phyloP scores from a whole-genome alignment of 1,140 invertebrate genomes.

The Dendroctonus valens region DNA sequence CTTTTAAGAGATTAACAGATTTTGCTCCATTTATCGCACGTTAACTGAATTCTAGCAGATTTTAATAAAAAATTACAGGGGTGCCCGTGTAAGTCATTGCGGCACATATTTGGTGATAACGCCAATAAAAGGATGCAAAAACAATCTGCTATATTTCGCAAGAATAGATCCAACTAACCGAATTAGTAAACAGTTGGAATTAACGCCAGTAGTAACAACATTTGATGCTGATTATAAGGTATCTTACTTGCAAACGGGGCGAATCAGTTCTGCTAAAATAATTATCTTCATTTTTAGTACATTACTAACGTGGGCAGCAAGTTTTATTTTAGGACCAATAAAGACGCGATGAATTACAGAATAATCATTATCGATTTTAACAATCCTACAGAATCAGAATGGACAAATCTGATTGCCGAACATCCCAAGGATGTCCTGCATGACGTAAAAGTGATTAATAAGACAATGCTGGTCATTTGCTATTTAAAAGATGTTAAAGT shows the following conservation, averaged over 20 bases:
- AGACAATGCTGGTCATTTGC: constrained; percentile 84
- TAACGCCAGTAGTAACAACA: constrained; percentile 79
- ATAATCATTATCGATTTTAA: constrained; percentile 87
- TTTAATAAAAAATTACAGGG: constrained; percentile 55
- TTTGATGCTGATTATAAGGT: constrained; percentile 95
- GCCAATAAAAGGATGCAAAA: constrained; percentile 79
- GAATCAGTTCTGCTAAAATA: too few species aligned
- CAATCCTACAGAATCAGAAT: constrained; percentile 73
- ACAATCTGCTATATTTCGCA: constrained; percentile 84
- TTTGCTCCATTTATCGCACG: neutral
- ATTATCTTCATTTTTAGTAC: constrained; percentile 63
- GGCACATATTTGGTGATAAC: constrained; percentile 83
- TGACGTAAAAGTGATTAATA: constrained; percentile 79
- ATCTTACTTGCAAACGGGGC: constrained; percentile 32
- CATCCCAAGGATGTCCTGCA: constrained; percentile 86
- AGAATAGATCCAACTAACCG: constrained; percentile 64
- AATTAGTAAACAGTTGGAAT: constrained; percentile 62
- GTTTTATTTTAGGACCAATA: constrained; percentile 90
- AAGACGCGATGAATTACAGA: constrained; percentile 88
- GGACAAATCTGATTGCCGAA: constrained; percentile 82
- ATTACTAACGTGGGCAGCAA: constrained; percentile 84
- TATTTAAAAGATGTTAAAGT: constrained; percentile 97
- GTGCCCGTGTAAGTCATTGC: constrained; percentile 82
- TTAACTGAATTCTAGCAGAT: neutral
- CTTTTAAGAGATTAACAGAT: neutral